phyloP scores from a whole-genome alignment of 2,797 vertebrate species.

The Centroberyx gerrardi region DNA sequence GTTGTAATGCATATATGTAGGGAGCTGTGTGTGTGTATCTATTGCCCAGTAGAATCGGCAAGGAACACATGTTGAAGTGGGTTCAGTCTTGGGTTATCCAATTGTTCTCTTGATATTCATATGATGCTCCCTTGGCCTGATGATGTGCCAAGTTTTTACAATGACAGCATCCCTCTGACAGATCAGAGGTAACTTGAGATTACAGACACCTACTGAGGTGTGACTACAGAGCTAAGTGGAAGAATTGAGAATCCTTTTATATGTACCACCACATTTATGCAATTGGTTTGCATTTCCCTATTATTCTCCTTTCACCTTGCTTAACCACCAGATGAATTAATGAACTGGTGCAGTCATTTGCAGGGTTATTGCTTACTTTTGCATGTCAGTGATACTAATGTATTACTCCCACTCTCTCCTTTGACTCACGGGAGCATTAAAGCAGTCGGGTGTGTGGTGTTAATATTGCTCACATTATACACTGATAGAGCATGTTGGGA shows the following conservation, averaged over 20 bases:
- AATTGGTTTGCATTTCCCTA: neutral
- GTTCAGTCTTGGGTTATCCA: no score
- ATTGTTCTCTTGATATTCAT: no score
- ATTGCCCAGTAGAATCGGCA: no score
- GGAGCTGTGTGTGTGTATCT: no score
- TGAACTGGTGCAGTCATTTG: neutral
- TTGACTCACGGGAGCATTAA: neutral
- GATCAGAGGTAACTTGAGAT: no score
- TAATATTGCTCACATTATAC: constrained; percentile 5
- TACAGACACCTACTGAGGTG: neutral
- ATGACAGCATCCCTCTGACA: no score
- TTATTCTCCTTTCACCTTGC: neutral
- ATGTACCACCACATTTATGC: neutral
- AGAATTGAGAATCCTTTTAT: neutral
- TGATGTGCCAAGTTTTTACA: no score
- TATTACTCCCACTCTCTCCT: constrained; percentile 3
- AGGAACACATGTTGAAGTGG: no score
- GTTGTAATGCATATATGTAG: no score
- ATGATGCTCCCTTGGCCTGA: no score
- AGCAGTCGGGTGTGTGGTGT: neutral
- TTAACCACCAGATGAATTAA: neutral
- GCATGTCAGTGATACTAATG: neutral
- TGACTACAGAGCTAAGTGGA: neutral
- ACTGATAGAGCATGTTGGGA: neutral
- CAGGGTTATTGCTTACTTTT: constrained; percentile 4